Percentiles rank a stretch among this genome's conserved stretches.
phyloP scores from a whole-genome alignment of 2,888 invertebrate genomes.

The Aporophyla nigra region DNA sequence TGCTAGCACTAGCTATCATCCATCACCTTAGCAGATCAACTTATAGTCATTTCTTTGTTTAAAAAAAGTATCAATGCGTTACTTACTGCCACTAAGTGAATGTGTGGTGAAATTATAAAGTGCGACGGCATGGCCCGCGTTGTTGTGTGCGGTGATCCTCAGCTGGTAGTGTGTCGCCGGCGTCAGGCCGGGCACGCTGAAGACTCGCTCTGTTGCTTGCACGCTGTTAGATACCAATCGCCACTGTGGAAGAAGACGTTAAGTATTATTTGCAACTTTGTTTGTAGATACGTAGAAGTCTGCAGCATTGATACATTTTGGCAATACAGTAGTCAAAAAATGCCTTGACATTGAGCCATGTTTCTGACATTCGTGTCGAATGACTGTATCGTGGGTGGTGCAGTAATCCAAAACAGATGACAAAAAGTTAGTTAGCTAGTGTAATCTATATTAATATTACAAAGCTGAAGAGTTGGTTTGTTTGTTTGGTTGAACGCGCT shows the following conservation, averaged over 20 bases:
- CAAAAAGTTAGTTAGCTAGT: too few species aligned
- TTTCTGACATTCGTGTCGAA: too few species aligned
- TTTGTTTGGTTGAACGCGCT: too few species aligned
- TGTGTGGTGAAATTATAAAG: slow-evolving; percentile 96
- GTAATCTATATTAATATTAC: too few species aligned
- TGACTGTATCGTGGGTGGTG: too few species aligned
- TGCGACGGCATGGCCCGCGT: slow-evolving; percentile 96
- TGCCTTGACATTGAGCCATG: too few species aligned
- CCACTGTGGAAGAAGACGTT: slow-evolving; percentile 89
- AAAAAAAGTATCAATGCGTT: too few species aligned
- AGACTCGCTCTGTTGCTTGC: slow-evolving; percentile 95
- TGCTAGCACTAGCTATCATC: not conserved
- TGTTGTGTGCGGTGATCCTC: slow-evolving; percentile 95
- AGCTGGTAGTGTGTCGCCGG: slow-evolving; percentile 94
- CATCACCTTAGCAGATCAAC: not conserved
- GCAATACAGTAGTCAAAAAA: too few species aligned
- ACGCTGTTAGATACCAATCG: slow-evolving; percentile 95
- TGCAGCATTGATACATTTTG: too few species aligned
- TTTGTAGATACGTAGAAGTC: too few species aligned
- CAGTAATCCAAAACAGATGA: too few species aligned
- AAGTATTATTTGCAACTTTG: not conserved
- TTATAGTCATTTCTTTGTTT: not conserved
- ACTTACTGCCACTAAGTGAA: slow-evolving; percentile 94
- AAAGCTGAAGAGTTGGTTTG: too few species aligned
- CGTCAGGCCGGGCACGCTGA: slow-evolving; percentile 94